Base-by-base conservation (phyloP, 2,888 invertebrate species). In the Heliconius erato region DNA sequence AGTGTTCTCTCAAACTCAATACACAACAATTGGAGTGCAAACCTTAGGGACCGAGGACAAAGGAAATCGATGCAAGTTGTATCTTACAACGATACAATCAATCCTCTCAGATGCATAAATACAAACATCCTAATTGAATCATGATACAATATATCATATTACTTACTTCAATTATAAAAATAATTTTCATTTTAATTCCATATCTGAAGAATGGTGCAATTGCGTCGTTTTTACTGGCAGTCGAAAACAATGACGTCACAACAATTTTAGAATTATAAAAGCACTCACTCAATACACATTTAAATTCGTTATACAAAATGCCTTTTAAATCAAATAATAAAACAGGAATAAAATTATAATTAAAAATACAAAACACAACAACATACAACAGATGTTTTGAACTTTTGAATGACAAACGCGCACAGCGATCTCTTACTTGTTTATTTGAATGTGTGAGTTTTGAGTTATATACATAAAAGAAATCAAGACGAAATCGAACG, bases 241-340 rank as follows among this genome's bases (percentile, higher is more conserved):
- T 95, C 94, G 94, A 94, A 95, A 95, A 95, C 91, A 93, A 94
- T 96, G 97, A 97, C 97, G 97, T 97, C 96, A 97, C 95, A 92
- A 91, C 87, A 91, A 91, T 91, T 91, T 91, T 91, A 89, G 92
- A 91, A 94, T 91, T 89, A 89, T 86, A 87, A 91, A 91, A 92
- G 91, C 90, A 88, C 91, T 89, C 91, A 91, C 88, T 89, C 90
- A 87, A 85, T 91, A 89, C 89, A 87, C 88, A 87, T 89, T 83
- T 85, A 83, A 82, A 83, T 84, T 82, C 44, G 71, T 79, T 83
- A 82, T 83, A 81, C 67, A 84, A 82, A 85, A 84, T 83, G 85
- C 78, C 77, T 92, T 92, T 77, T 85, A 83, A 81, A 82, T 83
- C 81, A 84, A 84, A 68, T 74, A 77, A 71, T 81, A 67, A 78